Conservation (phyloP, 2,113 vertebrate genomes). For the Dromiciops gliroides region DNA sequence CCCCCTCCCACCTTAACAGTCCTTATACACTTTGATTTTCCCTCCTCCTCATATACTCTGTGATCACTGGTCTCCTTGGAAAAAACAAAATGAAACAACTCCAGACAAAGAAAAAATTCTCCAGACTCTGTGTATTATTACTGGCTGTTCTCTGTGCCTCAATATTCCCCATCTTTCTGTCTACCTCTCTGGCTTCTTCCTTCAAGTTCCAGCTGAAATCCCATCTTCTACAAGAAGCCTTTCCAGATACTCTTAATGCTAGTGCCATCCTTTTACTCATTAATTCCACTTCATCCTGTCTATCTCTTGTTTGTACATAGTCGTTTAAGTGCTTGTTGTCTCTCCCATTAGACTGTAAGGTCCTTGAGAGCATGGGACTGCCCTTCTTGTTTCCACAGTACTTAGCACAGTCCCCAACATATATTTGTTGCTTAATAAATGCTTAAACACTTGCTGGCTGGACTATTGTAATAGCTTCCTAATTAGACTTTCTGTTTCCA, state of each 20-base stretch:
- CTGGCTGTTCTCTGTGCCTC: background rate
- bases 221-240: background rate
- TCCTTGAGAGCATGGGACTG: too few relatives aligned
- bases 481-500: background rate
- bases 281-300: background rate
- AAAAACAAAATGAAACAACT: background rate
- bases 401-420: background rate
- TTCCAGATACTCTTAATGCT: background rate
- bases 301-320: background rate
- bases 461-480: background rate
- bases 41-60: background rate
- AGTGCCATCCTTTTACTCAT: background rate
- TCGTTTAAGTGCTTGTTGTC: background rate
- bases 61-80: background rate
- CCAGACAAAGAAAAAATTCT: background rate
- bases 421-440: background rate
- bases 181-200: background rate
- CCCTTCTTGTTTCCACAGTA: background rate
- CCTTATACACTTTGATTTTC: background rate
- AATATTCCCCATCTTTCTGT: background rate
- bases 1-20: background rate
- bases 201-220: background rate
- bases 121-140: background rate
- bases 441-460: background rate
- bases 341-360: background rate